Evolutionary conservation across 2,888 invertebrate species (phyloP).

Genomic region (Coelopa pilipes): DNA sequence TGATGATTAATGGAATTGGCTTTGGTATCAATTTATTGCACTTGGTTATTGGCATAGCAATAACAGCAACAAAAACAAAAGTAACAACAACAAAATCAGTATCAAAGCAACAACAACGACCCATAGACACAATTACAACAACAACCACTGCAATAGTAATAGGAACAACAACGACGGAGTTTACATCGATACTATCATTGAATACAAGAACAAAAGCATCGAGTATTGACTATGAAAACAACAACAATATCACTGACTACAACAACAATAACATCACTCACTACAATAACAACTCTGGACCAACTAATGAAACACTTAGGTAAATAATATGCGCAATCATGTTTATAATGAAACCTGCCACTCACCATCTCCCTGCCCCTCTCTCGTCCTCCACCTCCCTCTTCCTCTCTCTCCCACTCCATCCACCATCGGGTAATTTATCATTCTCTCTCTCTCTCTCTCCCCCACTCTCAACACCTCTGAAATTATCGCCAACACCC

Average conservation of each 20-base stretch:
- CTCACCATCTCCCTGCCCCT: no score
- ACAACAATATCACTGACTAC: no score
- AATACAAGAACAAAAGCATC: no score
- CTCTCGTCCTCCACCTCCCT: no score
- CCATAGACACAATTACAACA: no score
- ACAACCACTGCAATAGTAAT: no score
- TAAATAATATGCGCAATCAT: constrained; percentile 50
- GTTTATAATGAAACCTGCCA: constrained; percentile 41
- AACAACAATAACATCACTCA: no score
- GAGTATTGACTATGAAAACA: no score
- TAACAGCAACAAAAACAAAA: constrained; percentile 27
- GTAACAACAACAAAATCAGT: constrained; percentile 21
- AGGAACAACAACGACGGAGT: no score
- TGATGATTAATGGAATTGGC: constrained; percentile 51
- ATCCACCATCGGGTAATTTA: neutral
- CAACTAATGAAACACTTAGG: constrained; percentile 40
- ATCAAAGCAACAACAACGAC: constrained; percentile 15
- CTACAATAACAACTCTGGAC: no score
- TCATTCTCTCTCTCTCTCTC: neutral
- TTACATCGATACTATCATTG: no score
- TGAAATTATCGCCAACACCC: neutral
- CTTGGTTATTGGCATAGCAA: constrained; percentile 16
- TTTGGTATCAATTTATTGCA: constrained; percentile 43
- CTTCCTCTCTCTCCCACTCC: no score
- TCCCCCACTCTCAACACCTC: neutral